Evolutionary conservation across 2,113 vertebrate species (phyloP).

Genomic region (Dipodomys ordii): DNA sequence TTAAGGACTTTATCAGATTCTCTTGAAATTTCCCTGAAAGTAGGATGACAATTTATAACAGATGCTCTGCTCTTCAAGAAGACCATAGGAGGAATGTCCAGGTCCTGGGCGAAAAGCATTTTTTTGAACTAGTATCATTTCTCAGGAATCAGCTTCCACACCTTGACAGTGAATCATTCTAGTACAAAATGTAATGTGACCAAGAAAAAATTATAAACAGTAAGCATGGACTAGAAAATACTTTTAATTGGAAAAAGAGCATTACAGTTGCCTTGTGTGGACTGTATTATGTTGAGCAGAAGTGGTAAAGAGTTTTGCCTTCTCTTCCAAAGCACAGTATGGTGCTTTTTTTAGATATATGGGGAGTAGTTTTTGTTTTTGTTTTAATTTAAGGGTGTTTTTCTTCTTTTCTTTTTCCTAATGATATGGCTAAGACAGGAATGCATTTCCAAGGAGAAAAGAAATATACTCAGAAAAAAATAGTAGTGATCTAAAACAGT

Average conservation of each 20-base stretch:
- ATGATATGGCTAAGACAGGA: no score
- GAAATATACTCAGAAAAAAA: neutral
- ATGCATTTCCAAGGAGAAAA: neutral
- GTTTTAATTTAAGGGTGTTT: neutral
- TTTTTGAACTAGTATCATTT: neutral
- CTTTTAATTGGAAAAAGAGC: neutral
- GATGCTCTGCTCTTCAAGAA: neutral
- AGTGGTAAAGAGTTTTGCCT: no score
- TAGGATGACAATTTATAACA: neutral
- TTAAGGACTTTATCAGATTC: neutral
- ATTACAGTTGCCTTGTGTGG: neutral
- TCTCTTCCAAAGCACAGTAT: neutral
- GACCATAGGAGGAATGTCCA: neutral
- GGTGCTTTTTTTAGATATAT: neutral
- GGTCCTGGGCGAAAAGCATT: neutral
- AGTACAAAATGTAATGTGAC: neutral
- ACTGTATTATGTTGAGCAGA: rapidly evolving
- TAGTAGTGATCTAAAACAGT: neutral
- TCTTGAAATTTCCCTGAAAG: neutral
- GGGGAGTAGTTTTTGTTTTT: neutral
- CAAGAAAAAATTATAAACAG: neutral
- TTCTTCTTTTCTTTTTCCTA: neutral
- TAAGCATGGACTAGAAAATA: neutral
- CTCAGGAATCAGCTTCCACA: neutral
- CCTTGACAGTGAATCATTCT: neutral